These are phyloP conservation scores for human DNA, from an alignment of 2,113 vertebrate genomes.

Conservation along the genomic window DNA sequence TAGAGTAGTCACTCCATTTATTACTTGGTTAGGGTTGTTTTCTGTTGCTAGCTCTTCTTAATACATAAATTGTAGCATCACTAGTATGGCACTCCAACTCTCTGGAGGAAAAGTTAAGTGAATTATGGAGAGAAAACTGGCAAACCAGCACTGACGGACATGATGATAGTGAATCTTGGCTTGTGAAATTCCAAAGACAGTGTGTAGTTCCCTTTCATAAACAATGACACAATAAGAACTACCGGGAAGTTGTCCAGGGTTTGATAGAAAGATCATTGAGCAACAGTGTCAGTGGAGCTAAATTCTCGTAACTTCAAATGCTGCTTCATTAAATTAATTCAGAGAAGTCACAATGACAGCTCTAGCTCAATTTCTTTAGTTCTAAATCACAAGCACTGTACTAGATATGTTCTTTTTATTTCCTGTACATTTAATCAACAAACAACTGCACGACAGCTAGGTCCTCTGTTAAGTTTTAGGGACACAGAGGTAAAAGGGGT, in stretches of 20 bases:
- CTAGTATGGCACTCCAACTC: background rate
- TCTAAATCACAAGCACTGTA: background rate
- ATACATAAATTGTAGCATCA: background rate
- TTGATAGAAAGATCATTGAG: constrained; percentile 37
- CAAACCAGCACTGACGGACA: background rate
- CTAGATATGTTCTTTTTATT: background rate
- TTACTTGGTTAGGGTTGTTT: background rate
- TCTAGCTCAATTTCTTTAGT: background rate
- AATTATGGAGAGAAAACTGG: constrained; percentile 8
- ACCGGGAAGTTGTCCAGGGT: background rate
- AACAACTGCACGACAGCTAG: background rate
- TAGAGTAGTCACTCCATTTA: background rate
- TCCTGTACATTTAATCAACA: background rate
- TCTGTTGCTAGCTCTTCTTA: background rate
- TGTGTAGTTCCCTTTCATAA: background rate
- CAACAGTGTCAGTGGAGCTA: background rate
- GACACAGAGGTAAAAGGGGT: background rate
- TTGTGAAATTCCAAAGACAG: background rate
- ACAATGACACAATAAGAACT: background rate
- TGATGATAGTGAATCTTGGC: background rate
- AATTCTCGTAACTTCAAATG: background rate
- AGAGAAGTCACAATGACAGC: background rate
- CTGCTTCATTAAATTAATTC: constrained; percentile 13
- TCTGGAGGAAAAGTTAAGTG: background rate
- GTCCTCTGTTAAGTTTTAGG: background rate